Percentiles rank a stretch among this genome's conserved stretches.
Evolutionary conservation across 1,140 invertebrate genomes (phyloP).

Genomic region (Mamestra configurata): DNA sequence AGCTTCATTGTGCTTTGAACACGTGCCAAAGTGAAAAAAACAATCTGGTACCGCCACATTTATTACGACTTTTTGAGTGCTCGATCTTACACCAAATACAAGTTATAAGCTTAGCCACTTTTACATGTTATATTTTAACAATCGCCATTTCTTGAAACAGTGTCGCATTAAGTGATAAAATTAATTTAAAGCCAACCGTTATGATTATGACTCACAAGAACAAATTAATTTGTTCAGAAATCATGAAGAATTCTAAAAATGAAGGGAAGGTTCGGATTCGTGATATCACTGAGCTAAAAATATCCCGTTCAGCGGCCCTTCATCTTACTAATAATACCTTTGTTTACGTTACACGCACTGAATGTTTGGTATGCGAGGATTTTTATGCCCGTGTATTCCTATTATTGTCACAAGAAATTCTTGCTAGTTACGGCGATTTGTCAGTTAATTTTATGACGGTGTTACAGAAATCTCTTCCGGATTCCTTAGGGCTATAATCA

Average conservation of each 20-base stretch:
- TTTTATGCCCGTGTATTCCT: constrained; percentile 55
- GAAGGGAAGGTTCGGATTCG: constrained; percentile 66
- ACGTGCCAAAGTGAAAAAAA: constrained; percentile 46
- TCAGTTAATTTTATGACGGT: not conserved
- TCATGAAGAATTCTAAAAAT: constrained; percentile 63
- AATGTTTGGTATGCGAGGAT: constrained; percentile 42
- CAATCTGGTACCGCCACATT: not conserved
- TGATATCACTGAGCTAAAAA: constrained; percentile 70
- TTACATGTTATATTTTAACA: not conserved
- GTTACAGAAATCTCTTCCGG: constrained; percentile 16
- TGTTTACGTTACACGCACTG: constrained; percentile 67
- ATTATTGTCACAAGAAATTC: constrained; percentile 63
- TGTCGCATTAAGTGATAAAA: not conserved
- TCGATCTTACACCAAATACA: not conserved
- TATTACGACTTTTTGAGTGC: constrained; percentile 11
- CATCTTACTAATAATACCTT: constrained; percentile 68
- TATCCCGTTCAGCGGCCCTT: constrained; percentile 67
- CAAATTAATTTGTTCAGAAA: constrained; percentile 37
- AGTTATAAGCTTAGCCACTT: not conserved
- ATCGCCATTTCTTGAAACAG: constrained; percentile 10
- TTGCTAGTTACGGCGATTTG: not conserved
- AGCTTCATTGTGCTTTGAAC: constrained; percentile 29
- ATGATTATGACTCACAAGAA: constrained; percentile 18
- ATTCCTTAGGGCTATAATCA: constrained; percentile 19
- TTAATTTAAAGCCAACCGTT: not conserved